Evolutionary conservation across 2,888 invertebrate genomes (phyloP).

Genomic region (Heliconius cydno): DNA sequence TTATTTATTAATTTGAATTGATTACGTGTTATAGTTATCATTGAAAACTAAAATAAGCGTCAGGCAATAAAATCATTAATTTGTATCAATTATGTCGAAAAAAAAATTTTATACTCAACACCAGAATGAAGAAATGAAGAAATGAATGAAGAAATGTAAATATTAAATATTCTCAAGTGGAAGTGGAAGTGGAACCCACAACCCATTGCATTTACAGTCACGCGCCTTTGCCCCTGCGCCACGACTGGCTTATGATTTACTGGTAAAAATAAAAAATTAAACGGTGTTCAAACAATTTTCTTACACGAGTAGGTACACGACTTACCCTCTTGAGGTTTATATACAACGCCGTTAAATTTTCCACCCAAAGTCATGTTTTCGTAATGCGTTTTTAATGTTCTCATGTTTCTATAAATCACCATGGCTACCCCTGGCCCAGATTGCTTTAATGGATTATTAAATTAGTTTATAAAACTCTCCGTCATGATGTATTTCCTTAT

Average conservation of each 20-base stretch:
- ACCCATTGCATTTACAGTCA: no score
- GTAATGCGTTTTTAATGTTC: slow-evolving; percentile 84
- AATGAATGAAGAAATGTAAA: no score
- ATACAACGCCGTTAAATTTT: slow-evolving; percentile 74
- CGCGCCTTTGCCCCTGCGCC: no score
- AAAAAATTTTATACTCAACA: no score
- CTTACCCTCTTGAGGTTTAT: slow-evolving; percentile 69
- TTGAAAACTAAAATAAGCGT: no score
- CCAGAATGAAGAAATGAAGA: no score
- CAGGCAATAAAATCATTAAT: no score
- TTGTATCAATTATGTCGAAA: no score
- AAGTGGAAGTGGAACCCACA: no score
- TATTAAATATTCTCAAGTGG: no score
- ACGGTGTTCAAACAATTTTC: slow-evolving; percentile 44
- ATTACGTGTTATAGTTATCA: no score
- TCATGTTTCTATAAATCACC: slow-evolving; percentile 82
- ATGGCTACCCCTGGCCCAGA: slow-evolving; percentile 80
- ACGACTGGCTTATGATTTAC: not conserved
- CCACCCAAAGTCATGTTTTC: slow-evolving; percentile 81
- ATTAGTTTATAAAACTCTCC: slow-evolving; percentile 62
- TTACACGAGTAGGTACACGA: slow-evolving; percentile 56
- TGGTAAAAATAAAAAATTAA: slow-evolving; percentile 22
- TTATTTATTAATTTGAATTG: no score
- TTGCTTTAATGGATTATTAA: slow-evolving; percentile 83
- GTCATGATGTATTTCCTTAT: slow-evolving; percentile 39